Evolutionary conservation across 2,113 vertebrate species (phyloP).

Genomic region (Puffinus mauretanicus): DNA sequence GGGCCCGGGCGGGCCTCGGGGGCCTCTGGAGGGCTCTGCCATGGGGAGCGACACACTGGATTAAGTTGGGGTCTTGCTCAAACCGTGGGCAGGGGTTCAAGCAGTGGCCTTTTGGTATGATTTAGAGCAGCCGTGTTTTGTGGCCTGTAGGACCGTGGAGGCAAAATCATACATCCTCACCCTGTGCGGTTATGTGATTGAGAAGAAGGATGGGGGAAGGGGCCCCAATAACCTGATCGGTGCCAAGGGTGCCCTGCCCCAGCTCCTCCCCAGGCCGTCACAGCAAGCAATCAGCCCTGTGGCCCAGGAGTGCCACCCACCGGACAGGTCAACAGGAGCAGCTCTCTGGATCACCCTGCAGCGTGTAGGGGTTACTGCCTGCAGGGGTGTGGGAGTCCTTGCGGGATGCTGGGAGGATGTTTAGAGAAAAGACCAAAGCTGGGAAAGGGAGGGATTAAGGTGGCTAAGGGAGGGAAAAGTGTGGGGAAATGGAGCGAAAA

Average conservation of each 20-base stretch:
- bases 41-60: accelerated
- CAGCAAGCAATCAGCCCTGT: accelerated
- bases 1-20: background rate
- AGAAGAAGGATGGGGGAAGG: too few species aligned
- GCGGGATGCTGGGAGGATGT: accelerated
- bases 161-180: accelerated
- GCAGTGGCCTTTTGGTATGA: accelerated
- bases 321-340: accelerated
- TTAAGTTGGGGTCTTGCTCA: background rate
- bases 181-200: accelerated
- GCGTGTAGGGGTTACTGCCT: background rate
- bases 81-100: accelerated
- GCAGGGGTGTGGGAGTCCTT: too few species aligned
- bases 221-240: accelerated
- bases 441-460: background rate
- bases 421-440: background rate
- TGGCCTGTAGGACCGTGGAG: background rate
- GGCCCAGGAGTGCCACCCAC: background rate
- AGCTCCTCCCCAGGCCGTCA: accelerated
- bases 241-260: background rate
- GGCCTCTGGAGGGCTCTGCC: background rate
- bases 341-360: too few species aligned
- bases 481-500: background rate
- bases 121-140: accelerated
- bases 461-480: background rate